Evolutionary conservation across 2,797 vertebrate genomes (phyloP).

Genomic region (Cichlasoma orientale): DNA sequence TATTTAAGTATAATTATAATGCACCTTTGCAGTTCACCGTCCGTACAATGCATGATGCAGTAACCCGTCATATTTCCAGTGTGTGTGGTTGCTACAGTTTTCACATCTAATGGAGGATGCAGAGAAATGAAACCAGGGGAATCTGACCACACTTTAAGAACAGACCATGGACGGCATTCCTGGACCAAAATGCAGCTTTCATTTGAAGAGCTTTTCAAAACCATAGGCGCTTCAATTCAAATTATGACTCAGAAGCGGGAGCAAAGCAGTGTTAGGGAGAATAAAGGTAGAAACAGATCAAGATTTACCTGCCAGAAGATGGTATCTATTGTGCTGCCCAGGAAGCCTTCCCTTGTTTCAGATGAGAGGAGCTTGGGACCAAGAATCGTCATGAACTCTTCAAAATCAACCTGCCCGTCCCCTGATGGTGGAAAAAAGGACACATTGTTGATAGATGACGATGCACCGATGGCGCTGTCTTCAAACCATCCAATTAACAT

Average conservation of each 20-base stretch:
- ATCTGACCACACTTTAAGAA: not conserved
- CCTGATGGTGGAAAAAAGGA: slow-evolving; percentile 74
- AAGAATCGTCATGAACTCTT: slow-evolving; percentile 97
- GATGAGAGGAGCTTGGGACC: slow-evolving; percentile 94
- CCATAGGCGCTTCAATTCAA: not conserved
- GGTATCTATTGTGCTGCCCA: slow-evolving; percentile 95
- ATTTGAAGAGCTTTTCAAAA: not conserved
- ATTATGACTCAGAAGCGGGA: not conserved
- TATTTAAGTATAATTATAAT: not conserved
- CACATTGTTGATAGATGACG: not conserved
- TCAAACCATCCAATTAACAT: not conserved
- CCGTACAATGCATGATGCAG: not conserved
- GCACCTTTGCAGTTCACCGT: not conserved
- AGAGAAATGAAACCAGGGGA: not conserved
- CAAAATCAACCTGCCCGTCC: slow-evolving; percentile 95
- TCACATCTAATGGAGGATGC: not conserved
- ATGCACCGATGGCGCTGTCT: not conserved
- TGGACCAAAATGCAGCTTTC: not conserved
- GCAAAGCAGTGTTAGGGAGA: not conserved
- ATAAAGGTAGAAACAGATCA: not conserved
- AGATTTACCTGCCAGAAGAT: slow-evolving; percentile 97
- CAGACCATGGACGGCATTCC: not conserved
- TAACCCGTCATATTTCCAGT: not conserved
- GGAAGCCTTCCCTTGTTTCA: slow-evolving; percentile 93
- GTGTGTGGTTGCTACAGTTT: not conserved